Evolutionary conservation across 1,140 invertebrate genomes (phyloP).

Genomic region (Plutomurus gul): DNA sequence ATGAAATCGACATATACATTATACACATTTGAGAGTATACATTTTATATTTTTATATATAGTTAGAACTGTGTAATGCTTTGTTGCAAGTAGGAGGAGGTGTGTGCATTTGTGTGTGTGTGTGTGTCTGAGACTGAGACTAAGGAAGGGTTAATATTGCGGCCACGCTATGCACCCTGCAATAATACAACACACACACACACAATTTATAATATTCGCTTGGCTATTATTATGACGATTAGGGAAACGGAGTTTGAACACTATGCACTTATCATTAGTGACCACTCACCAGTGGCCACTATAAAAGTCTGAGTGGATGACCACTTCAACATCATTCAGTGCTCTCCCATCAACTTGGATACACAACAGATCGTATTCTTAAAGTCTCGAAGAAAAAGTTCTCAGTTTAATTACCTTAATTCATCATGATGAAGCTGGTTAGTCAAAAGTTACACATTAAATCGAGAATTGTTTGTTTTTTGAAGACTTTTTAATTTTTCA

Average conservation of each 20-base stretch:
- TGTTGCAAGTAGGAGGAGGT: too few species aligned
- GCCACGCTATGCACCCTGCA: neutral
- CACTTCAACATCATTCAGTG: slow-evolving; percentile 6
- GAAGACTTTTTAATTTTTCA: neutral
- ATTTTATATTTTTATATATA: too few species aligned
- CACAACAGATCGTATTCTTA: neutral
- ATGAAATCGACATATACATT: too few species aligned
- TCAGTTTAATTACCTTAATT: neutral
- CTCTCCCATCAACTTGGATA: neutral
- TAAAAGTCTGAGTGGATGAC: slow-evolving; percentile 23
- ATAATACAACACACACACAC: too few species aligned
- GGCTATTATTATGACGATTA: slow-evolving; percentile 16
- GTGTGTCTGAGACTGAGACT: too few species aligned
- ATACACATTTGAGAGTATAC: too few species aligned
- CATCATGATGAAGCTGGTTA: slow-evolving; percentile 30
- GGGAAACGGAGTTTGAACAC: slow-evolving; percentile 16
- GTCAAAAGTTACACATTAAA: neutral
- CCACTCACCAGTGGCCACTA: slow-evolving; percentile 25
- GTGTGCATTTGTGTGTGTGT: too few species aligned
- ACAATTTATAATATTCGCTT: neutral
- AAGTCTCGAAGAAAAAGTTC: neutral
- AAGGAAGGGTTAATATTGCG: neutral
- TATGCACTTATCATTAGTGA: slow-evolving; percentile 4
- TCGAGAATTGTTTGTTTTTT: neutral
- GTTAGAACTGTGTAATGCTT: too few species aligned